Evolutionary conservation across 2,113 vertebrate species (phyloP).

Genomic region (Antigone vipio): DNA sequence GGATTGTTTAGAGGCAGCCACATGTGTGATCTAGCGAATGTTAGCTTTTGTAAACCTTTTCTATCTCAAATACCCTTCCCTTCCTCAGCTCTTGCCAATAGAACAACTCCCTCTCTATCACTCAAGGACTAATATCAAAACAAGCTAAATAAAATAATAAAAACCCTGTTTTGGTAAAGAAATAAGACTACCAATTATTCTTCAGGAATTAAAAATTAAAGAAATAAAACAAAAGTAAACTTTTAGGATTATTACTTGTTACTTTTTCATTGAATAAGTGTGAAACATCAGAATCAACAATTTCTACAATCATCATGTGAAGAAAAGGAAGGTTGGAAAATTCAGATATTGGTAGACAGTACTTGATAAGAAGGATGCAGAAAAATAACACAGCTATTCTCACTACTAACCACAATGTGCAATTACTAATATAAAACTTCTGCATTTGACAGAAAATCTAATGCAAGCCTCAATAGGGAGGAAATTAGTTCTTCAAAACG

Average conservation of each 20-base stretch:
- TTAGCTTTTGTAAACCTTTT: neutral
- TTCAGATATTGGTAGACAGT: neutral
- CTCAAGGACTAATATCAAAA: neutral
- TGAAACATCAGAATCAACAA: neutral
- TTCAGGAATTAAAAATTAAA: neutral
- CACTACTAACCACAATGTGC: neutral
- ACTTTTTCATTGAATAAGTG: neutral
- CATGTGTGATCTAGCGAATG: neutral
- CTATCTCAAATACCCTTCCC: neutral
- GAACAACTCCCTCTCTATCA: neutral
- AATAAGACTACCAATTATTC: neutral
- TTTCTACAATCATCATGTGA: neutral
- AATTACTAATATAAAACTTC: neutral
- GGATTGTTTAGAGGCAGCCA: neutral
- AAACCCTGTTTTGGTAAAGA: neutral
- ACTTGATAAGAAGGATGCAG: neutral
- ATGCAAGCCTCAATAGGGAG: neutral
- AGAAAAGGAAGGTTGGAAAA: neutral
- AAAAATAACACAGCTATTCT: neutral
- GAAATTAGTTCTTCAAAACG: neutral
- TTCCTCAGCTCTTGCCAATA: neutral
- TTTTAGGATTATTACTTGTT: neutral
- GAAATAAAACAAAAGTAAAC: neutral
- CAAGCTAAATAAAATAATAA: neutral
- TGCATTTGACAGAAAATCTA: neutral